Conservation (phyloP, 1,140 invertebrate genomes). For the Drosophila virilis region DNA sequence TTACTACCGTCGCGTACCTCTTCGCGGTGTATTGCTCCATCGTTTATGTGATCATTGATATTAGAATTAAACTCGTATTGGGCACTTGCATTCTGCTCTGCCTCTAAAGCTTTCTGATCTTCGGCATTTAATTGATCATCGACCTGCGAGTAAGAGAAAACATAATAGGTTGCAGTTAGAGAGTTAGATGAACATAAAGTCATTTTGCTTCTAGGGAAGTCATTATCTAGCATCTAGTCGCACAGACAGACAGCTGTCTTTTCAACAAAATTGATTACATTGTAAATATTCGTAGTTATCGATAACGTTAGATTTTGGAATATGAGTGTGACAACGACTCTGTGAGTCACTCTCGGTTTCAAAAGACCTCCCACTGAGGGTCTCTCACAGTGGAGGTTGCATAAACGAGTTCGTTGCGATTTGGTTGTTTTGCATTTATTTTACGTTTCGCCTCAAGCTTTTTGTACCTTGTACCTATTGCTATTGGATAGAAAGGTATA, state of each 20-base stretch:
- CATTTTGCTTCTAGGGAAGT: neutral
- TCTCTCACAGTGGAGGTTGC: conserved; percentile 21
- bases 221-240: neutral
- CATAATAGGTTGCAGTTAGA: neutral
- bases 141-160: conserved; percentile 14
- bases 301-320: neutral
- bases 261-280: conserved; percentile 10
- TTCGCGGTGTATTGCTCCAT: conserved; percentile 84
- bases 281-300: conserved; percentile 7
- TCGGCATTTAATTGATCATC: conserved; percentile 24
- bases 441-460: neutral
- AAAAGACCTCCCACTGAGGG: conserved; percentile 27
- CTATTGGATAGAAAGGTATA: neutral
- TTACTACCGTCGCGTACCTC: conserved; percentile 85
- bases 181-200: neutral
- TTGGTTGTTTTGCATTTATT: conserved; percentile 32
- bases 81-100: conserved; percentile 67
- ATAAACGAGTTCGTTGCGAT: conserved; percentile 29
- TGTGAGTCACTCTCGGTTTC: conserved; percentile 20
- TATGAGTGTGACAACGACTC: neutral
- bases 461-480: conserved; percentile 31
- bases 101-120: conserved; percentile 44
- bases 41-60: conserved; percentile 85
- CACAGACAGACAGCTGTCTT: conserved; percentile 9
- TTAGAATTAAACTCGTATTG: conserved; percentile 85